Evolutionary conservation across 2,113 vertebrate species (phyloP), one percentile per base, ranked within the genome.

Genomic region (Petaurus breviceps): DNA sequence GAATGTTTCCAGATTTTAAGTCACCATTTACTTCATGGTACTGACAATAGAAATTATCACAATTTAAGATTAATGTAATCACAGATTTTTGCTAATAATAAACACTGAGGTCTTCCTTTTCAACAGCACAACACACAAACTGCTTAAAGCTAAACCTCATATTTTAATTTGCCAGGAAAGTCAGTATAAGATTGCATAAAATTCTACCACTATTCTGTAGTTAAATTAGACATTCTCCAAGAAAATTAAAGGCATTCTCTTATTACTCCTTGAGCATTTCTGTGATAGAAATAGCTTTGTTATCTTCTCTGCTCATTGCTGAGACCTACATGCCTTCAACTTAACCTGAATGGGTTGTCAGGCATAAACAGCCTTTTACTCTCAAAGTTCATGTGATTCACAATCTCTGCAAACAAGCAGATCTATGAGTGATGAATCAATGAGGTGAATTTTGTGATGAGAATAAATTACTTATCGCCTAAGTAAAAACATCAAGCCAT

Each of bases 51-150:
- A 11, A 24, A 11, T 53, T 92, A 92, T 61, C 50, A 77, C 14
- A 84, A 68, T 31, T 37, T 31, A 37, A 61, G 28, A 61, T 61
- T 31, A 51, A 93, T 52, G 16, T 61, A 94, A 92, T 91, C 25
- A 92, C 51, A 61, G 91, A n/a, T 90, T 89, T 90, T 91, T 84
- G 19, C n/a, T 84, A 84, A 23, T 84, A 96, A 95, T 47, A 97
- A 94, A 89, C 51, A 89, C 37, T 53, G 90, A n/a, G 46, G 47
- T 91, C 28, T 90, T 55, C 84, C 68, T 92, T 89, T 43, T 26
- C 37, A 92, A n/a, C 12, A 54, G 26, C 28, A 94, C 19, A 52
- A 93, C 8, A n/a, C 77, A 52, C 84, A 26, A 53, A 28, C 51
- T 90, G 37, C 24, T 43, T 84, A 96, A 54, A 93, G n/a, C 3